Evolutionary conservation across 2,797 vertebrate species (phyloP), one percentile per base, ranked within the genome.

Genomic region (Chiloscyllium punctatum): DNA sequence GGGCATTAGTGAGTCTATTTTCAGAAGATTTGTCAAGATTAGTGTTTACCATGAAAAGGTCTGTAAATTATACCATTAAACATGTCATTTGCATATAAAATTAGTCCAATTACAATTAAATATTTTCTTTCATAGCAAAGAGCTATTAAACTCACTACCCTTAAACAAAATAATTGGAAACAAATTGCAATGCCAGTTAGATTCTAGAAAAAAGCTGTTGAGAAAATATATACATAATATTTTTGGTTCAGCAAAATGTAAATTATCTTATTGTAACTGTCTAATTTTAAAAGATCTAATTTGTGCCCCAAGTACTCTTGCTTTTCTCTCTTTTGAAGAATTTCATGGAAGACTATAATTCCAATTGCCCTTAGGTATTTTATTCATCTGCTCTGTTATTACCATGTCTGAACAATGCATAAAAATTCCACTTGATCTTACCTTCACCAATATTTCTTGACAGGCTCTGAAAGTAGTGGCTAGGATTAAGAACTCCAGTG

Each of bases 71-170:
- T 62, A 18, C 5, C 88, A 91, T 91, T 62, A 91, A 91, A 57
- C 51, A 57, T 91, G 51, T 91, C 57, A 91, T 91, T 66, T 91
- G 53, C 53, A 66, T 91, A 18, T 91, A 15, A 91, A 66, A 91
- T 91, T 62, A 91, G 53, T 91, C 88, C 48, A 91, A 62, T 91
- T 91, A 57, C 33, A 91, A 16, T 91, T 91, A 91, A 91, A 33
- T 90, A 33, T 57, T 91, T 91, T 91, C 33, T 91, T 91, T 62
- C 15, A 18, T n/a, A 66, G 33, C 30, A 66, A 91, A 62, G 16
- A 62, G 30, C 25, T 62, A 57, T 62, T 91, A 91, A 91, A 33
- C 27, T 30, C 27, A 91, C 25, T n/a, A 33, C 23, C 11, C 53
- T 66, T 25, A 62, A 91, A 91, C 51, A 91, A 66, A 62, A 91